Conservation (phyloP, 2,113 vertebrate genomes). For the Trinectes maculatus region DNA sequence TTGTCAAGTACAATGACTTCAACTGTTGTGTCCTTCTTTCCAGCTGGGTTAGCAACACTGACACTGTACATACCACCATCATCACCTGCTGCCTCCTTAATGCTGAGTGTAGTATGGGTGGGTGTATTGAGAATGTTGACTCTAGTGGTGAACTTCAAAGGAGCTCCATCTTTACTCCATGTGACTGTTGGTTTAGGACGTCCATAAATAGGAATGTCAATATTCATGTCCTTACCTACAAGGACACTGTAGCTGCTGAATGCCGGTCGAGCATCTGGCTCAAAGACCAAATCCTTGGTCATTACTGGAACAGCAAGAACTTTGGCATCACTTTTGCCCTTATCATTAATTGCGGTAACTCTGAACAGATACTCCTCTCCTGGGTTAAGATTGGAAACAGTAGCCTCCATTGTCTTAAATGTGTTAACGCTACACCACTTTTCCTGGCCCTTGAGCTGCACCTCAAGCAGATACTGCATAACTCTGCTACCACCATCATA, state of each 20-base stretch:
- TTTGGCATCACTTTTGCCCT: constrained; percentile 95
- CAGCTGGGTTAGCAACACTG: constrained; percentile 87
- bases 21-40: constrained; percentile 90
- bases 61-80: constrained; percentile 94
- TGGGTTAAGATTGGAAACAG: constrained; percentile 89
- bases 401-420: constrained; percentile 92
- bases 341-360: constrained; percentile 95
- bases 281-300: constrained; percentile 94
- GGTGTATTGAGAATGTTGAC: constrained; percentile 86
- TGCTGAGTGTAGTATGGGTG: constrained; percentile 86
- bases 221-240: constrained; percentile 91
- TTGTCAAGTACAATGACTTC: constrained; percentile 96
- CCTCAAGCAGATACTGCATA: constrained; percentile 93
- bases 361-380: constrained; percentile 96
- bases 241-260: constrained; percentile 93
- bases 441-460: constrained; percentile 92
- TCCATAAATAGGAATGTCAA: constrained; percentile 92
- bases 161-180: constrained; percentile 92
- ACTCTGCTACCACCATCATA: constrained; percentile 98
- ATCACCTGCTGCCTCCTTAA: constrained; percentile 93
- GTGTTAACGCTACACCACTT: constrained; percentile 94
- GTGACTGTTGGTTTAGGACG: constrained; percentile 91
- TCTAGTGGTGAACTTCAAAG: constrained; percentile 93
- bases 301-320: constrained; percentile 91
- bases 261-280: constrained; percentile 91